These are phyloP conservation scores for Rhadina sibilatrix DNA, from an alignment of 2,113 vertebrate genomes.

Conservation along the genomic window DNA sequence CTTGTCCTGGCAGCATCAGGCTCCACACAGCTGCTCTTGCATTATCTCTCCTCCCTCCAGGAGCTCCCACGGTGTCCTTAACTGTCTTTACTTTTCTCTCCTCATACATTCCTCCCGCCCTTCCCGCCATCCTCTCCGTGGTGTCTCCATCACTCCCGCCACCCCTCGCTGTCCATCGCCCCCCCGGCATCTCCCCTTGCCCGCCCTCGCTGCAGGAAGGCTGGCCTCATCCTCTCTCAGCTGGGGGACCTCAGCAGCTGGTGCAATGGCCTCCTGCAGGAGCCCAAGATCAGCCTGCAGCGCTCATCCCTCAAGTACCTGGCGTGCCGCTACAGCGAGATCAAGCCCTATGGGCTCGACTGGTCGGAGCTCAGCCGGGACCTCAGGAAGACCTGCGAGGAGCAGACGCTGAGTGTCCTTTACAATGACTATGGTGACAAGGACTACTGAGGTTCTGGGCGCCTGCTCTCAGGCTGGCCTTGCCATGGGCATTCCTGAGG, in stretches of 20 bases:
- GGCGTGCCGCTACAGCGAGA: slow-evolving; percentile 95
- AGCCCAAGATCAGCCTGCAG: slow-evolving; percentile 90
- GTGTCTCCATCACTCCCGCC: background rate
- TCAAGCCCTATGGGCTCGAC: slow-evolving; percentile 89
- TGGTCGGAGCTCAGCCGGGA: slow-evolving; percentile 91
- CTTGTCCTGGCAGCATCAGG: background rate
- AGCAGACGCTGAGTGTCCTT: slow-evolving; percentile 89
- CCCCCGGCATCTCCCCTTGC: background rate
- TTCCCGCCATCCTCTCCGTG: background rate
- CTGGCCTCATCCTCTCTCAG: slow-evolving; percentile 93
- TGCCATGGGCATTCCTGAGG: background rate
- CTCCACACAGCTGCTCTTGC: background rate
- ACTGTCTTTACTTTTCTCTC: slow-evolving; percentile 14
- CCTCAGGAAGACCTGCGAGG: slow-evolving; percentile 92
- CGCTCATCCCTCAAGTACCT: slow-evolving; percentile 89
- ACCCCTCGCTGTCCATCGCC: background rate
- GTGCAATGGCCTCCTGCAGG: slow-evolving; percentile 92
- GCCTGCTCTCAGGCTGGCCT: background rate
- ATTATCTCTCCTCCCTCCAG: background rate
- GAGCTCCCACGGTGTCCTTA: background rate
- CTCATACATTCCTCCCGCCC: background rate
- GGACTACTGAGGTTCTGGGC: slow-evolving; percentile 78
- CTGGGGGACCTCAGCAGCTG: slow-evolving; percentile 89
- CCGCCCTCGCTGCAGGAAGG: slow-evolving; percentile 81
- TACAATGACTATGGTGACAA: slow-evolving; percentile 97